These are phyloP conservation scores for Drosophila virilis DNA, from an alignment of 1,140 invertebrate genomes.

Conservation along the genomic window DNA sequence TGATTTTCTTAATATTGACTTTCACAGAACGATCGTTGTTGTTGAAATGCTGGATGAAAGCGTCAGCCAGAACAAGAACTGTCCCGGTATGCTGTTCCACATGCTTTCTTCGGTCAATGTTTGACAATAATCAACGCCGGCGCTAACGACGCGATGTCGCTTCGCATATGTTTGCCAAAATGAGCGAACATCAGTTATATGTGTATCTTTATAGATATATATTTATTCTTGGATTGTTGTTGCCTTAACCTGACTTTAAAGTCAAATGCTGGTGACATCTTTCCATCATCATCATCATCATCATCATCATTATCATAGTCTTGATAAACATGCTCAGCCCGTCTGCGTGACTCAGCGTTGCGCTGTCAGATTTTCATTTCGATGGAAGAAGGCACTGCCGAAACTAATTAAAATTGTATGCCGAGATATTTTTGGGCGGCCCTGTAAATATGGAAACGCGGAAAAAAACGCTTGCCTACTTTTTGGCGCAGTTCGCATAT, in stretches of 20 bases:
- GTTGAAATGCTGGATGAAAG: conserved; percentile 20
- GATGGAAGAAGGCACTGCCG: conserved; percentile 14
- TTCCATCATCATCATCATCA: conserved; percentile 20
- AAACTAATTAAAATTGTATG: conserved; percentile 70
- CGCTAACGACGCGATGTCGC: conserved; percentile 53
- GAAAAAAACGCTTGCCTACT: conserved; percentile 41
- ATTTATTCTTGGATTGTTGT: conserved; percentile 39
- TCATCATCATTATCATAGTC: conserved; percentile 12
- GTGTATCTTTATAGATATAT: not conserved
- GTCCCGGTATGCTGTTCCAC: conserved; percentile 22
- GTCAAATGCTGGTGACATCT: conserved; percentile 33
- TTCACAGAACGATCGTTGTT: conserved; percentile 42
- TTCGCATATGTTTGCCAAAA: conserved; percentile 62
- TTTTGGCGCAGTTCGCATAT: conserved; percentile 43
- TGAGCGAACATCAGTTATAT: conserved; percentile 53
- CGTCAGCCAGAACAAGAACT: conserved; percentile 3
- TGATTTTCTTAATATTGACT: conserved; percentile 46
- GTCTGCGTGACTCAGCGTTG: conserved; percentile 55
- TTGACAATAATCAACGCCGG: conserved; percentile 72
- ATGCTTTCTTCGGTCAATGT: conserved; percentile 52
- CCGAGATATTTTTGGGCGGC: conserved; percentile 14
- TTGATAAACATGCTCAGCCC: conserved; percentile 5
- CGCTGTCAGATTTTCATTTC: conserved; percentile 62
- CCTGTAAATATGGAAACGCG: conserved; percentile 44
- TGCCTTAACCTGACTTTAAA: conserved; percentile 43